These are phyloP conservation scores for Iphiclides podalirius DNA, from an alignment of 2,888 invertebrate species.

Conservation along the genomic window DNA sequence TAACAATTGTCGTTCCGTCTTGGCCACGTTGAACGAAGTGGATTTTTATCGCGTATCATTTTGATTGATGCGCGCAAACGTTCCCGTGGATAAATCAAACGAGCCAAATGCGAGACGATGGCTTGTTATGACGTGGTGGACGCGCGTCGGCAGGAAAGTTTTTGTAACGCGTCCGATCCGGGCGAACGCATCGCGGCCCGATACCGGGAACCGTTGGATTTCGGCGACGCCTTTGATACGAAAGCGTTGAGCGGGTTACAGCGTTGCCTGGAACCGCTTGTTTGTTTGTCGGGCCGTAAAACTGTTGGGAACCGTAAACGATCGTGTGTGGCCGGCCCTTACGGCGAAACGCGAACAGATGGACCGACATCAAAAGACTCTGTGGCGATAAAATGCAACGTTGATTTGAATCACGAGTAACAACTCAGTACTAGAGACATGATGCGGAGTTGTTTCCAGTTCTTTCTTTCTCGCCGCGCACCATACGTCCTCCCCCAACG, in stretches of 20 bases:
- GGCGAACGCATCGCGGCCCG: conserved; percentile 24
- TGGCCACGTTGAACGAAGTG: too few relatives aligned
- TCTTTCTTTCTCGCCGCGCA: conserved; percentile 44
- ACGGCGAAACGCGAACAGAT: conserved; percentile 78
- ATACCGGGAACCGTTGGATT: conserved; percentile 63
- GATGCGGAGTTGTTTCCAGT: conserved; percentile 34
- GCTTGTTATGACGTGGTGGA: conserved; percentile 30
- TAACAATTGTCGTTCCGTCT: too few relatives aligned
- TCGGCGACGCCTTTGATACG: conserved; percentile 68
- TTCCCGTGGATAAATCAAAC: conserved; percentile 17
- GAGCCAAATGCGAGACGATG: conserved; percentile 1
- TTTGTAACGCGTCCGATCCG: conserved; percentile 13
- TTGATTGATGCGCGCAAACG: conserved; percentile 8
- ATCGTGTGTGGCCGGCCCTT: conserved; percentile 79
- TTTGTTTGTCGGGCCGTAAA: conserved; percentile 76
- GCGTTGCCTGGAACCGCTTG: conserved; percentile 71
- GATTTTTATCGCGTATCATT: neutral
- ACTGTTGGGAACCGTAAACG: conserved; percentile 75
- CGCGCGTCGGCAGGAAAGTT: conserved; percentile 27
- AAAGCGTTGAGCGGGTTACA: conserved; percentile 54
- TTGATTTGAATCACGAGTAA: conserved; percentile 71
- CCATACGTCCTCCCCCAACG: conserved; percentile 37
- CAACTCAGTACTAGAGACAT: conserved; percentile 56
- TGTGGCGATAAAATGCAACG: conserved; percentile 66
- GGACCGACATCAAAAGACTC: conserved; percentile 72